These are phyloP conservation scores for Rhadinocentrus ornatus DNA, from an alignment of 2,797 vertebrate genomes.

Conservation along the genomic window DNA sequence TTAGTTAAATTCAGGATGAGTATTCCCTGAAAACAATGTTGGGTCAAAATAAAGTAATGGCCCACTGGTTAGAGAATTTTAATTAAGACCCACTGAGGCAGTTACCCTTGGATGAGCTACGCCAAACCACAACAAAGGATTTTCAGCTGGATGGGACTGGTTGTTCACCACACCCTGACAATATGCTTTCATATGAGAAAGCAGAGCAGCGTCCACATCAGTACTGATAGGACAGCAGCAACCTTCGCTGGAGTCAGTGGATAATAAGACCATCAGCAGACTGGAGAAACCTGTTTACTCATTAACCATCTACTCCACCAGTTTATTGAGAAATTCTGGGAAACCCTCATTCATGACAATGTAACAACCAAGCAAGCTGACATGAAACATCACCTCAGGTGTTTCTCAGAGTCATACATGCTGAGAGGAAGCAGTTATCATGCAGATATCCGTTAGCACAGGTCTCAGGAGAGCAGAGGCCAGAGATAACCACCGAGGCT, in stretches of 20 bases:
- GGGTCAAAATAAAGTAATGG: constrained; percentile 47
- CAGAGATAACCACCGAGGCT: constrained; percentile 47
- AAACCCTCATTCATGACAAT: neutral
- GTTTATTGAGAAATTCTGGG: neutral
- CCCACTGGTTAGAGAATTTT: constrained; percentile 48
- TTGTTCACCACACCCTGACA: constrained; percentile 75
- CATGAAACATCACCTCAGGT: neutral
- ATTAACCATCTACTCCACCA: neutral
- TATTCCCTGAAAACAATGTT: constrained; percentile 11
- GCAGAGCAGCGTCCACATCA: constrained; percentile 24
- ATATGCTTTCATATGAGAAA: constrained; percentile 62
- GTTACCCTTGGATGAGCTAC: constrained; percentile 71
- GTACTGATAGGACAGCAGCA: constrained; percentile 24
- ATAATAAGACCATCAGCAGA: constrained; percentile 3
- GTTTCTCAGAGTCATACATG: constrained; percentile 27
- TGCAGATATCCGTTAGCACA: constrained; percentile 36
- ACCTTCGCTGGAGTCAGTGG: constrained; percentile 9
- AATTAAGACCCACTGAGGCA: constrained; percentile 52
- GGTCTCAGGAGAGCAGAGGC: constrained; percentile 29
- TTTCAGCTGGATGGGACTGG: constrained; percentile 66
- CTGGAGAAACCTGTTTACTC: neutral
- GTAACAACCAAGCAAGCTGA: neutral
- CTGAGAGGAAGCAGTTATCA: constrained; percentile 61
- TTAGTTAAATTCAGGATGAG: neutral
- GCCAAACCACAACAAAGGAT: constrained; percentile 73